Evolutionary conservation across 2,888 invertebrate species (phyloP).

Genomic region (Microctonus aethiopoides): DNA sequence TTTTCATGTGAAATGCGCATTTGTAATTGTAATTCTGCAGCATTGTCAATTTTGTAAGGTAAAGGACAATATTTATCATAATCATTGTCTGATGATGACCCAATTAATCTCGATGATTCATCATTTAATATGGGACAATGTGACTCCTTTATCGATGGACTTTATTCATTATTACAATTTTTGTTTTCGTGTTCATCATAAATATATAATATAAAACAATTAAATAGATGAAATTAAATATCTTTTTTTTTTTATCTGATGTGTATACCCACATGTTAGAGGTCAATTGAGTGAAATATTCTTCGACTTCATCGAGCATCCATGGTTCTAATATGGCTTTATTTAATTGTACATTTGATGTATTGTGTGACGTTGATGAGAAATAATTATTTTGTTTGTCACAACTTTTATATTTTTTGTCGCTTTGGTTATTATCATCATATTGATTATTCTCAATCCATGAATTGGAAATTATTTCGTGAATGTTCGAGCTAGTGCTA

Average conservation of each 20-base stretch:
- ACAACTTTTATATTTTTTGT: constrained; percentile 70
- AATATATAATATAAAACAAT: neutral
- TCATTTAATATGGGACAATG: neutral
- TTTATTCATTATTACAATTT: neutral
- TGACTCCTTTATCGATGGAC: constrained; percentile 1
- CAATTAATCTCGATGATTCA: neutral
- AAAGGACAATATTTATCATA: constrained; percentile 33
- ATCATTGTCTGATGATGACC: constrained; percentile 26
- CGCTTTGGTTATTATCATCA: constrained; percentile 72
- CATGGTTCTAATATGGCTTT: constrained; percentile 51
- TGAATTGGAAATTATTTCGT: constrained; percentile 74
- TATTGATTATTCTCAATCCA: constrained; percentile 72
- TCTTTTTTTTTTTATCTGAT: neutral
- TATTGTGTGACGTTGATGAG: constrained; percentile 15
- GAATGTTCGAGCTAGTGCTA: constrained; percentile 65
- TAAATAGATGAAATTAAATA: neutral
- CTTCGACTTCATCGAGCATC: constrained; percentile 60
- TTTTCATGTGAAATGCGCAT: constrained; percentile 48
- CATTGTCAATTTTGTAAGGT: constrained; percentile 52
- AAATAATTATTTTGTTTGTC: constrained; percentile 55
- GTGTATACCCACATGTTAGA: neutral
- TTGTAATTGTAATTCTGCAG: constrained; percentile 54
- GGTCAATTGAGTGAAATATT: constrained; percentile 48
- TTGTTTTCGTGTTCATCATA: neutral
- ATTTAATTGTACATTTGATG: neutral